phyloP scores from a whole-genome alignment of 2,113 vertebrate species.

The Phylloscopus trochilus region DNA sequence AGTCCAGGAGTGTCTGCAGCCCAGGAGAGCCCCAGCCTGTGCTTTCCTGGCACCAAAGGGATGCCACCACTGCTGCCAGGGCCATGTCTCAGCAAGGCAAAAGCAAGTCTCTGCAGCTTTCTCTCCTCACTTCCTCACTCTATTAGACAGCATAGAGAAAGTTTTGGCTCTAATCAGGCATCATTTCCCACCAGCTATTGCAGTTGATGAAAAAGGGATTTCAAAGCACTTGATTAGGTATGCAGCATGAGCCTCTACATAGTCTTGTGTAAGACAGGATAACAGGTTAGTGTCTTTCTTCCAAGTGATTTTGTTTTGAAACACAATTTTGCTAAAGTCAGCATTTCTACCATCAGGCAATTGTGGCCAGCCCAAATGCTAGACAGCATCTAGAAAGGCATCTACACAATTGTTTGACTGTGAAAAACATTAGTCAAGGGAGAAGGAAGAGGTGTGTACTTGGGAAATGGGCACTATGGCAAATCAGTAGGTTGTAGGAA shows the following conservation, averaged over 20 bases:
- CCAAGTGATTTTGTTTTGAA: neutral
- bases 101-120: neutral
- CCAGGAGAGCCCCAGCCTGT: neutral
- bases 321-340: neutral
- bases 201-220: neutral
- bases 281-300: neutral
- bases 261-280: neutral
- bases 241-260: neutral
- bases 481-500: neutral
- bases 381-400: neutral
- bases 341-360: neutral
- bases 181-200: neutral
- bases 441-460: neutral
- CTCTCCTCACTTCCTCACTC: neutral
- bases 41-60: accelerated
- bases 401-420: neutral
- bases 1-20: neutral
- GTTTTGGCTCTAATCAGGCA: neutral
- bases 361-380: neutral
- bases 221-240: neutral
- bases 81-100: neutral
- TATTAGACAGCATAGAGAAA: neutral
- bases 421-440: neutral
- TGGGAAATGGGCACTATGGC: neutral
- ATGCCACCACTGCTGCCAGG: neutral